Evolutionary conservation across 2,797 vertebrate species (phyloP).

Genomic region (Arnoldichthys spilopterus): DNA sequence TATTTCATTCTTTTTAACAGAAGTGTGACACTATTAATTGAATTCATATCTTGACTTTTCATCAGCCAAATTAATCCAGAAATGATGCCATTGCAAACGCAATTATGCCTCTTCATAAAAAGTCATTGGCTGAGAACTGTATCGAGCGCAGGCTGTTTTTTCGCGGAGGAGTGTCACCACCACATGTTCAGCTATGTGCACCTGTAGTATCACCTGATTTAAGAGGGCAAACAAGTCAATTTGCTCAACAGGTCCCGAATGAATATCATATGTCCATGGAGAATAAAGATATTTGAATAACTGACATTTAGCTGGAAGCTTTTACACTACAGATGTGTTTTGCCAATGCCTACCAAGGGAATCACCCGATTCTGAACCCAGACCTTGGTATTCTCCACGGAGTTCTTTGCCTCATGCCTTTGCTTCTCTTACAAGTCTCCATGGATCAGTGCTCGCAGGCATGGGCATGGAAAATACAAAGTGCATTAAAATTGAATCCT

Average conservation of each 20-base stretch:
- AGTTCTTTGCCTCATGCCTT: conserved; percentile 18
- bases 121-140: not conserved
- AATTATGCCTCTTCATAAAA: not conserved
- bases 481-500: conserved; percentile 43
- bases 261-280: conserved; percentile 7
- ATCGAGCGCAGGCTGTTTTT: not conserved
- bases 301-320: conserved; percentile 13
- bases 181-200: not conserved
- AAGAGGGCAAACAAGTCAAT: conserved; percentile 36
- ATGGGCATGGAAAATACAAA: conserved; percentile 23
- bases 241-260: conserved; percentile 32
- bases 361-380: not conserved
- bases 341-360: conserved; percentile 10
- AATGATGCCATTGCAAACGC: not conserved
- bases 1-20: not conserved
- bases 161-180: not conserved
- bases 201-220: not conserved
- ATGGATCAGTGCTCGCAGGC: conserved; percentile 31
- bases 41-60: too few relatives aligned
- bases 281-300: conserved; percentile 20
- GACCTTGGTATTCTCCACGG: conserved; percentile 12
- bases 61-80: not conserved
- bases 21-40: not conserved
- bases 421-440: conserved; percentile 32
- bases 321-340: not conserved